Evolutionary conservation across 2,888 invertebrate species (phyloP).

Genomic region (Chrysodeixis includens): DNA sequence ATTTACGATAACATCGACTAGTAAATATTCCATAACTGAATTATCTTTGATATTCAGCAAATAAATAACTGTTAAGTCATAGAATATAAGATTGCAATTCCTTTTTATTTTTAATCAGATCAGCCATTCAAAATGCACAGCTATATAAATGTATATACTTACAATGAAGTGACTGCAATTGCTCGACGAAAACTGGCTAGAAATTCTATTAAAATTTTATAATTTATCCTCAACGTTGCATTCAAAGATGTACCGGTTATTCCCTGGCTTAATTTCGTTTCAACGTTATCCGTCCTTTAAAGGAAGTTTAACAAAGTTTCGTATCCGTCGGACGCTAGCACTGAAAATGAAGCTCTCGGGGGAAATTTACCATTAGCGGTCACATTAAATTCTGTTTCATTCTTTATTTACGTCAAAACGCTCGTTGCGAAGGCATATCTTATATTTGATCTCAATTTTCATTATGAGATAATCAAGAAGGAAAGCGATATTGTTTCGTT

Average conservation of each 20-base stretch:
- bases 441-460: constrained; percentile 27
- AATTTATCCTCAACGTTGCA: constrained; percentile 20
- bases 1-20: not conserved
- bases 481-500: constrained; percentile 10
- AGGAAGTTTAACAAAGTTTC: constrained; percentile 72
- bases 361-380: constrained; percentile 84
- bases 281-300: too few relatives aligned
- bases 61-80: too few relatives aligned
- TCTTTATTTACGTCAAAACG: constrained; percentile 72
- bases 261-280: constrained; percentile 57
- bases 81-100: too few relatives aligned
- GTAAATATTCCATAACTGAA: too few relatives aligned
- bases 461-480: constrained; percentile 17
- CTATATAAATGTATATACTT: too few relatives aligned
- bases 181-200: constrained; percentile 18
- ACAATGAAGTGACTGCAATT: too few relatives aligned
- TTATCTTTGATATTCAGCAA: too few relatives aligned
- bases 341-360: constrained; percentile 79
- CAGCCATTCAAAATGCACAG: too few relatives aligned
- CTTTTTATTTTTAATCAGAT: too few relatives aligned
- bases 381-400: constrained; percentile 80
- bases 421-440: constrained; percentile 56
- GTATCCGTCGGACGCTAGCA: constrained; percentile 63
- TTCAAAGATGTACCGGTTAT: constrained; percentile 38
- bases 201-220: constrained; percentile 15